Conservation (phyloP, 2,888 invertebrate genomes). For the Volucella zonaria region DNA sequence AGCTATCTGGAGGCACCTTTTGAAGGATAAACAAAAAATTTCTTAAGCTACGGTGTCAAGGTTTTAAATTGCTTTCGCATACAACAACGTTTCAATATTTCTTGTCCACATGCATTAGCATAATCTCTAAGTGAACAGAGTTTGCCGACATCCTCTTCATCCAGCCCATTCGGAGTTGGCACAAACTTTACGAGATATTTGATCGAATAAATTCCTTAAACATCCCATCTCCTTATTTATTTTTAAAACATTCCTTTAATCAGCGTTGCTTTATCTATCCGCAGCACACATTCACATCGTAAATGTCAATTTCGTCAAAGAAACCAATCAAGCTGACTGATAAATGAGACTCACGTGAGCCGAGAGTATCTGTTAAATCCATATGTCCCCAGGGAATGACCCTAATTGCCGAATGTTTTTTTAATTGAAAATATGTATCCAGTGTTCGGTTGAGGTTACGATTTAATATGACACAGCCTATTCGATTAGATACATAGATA, state of each 20-base stretch:
- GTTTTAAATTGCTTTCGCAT: no score
- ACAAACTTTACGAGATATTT: no score
- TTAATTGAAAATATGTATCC: constrained; percentile 72
- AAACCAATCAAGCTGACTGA: constrained; percentile 60
- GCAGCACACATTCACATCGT: constrained; percentile 1
- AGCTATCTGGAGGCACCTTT: no score
- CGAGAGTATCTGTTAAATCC: constrained; percentile 1
- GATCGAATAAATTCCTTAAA: not conserved
- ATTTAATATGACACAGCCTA: constrained; percentile 58
- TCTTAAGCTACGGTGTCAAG: no score
- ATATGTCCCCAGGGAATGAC: constrained; percentile 43
- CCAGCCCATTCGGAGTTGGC: no score
- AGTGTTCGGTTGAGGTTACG: constrained; percentile 23
- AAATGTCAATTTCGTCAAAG: constrained; percentile 39
- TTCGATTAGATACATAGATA: constrained; percentile 60
- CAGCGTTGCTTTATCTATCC: not conserved
- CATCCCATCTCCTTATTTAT: constrained; percentile 17
- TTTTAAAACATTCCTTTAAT: constrained; percentile 21
- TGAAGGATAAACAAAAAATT: no score
- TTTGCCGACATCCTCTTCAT: no score
- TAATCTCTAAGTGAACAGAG: no score
- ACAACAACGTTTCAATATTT: no score
- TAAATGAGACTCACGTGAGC: constrained; percentile 64
- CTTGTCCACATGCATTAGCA: no score
- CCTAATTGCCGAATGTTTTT: constrained; percentile 71